Percentiles rank a stretch among this genome's conserved stretches.
Evolutionary conservation across 2,888 invertebrate species (phyloP).

Genomic region (Cataglyphis rosenhaueri): DNA sequence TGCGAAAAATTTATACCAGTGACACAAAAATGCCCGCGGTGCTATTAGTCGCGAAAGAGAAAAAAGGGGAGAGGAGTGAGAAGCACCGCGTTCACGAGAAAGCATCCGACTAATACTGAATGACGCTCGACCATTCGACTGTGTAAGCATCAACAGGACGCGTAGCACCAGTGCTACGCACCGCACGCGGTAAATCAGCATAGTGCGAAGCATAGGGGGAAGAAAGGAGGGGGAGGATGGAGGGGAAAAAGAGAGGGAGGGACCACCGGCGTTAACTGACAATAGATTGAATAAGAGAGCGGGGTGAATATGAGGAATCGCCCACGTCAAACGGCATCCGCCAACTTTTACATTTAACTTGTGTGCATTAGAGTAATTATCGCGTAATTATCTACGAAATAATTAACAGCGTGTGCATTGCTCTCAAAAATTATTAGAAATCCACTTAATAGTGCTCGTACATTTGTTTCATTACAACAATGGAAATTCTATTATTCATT

Average conservation of each 20-base stretch:
- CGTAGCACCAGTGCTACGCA: constrained; percentile 34
- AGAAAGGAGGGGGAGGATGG: neutral
- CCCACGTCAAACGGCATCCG: constrained; percentile 38
- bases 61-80: neutral
- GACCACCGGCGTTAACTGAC: constrained; percentile 43
- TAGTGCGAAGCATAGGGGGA: neutral
- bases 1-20: neutral
- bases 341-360: constrained; percentile 28
- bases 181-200: constrained; percentile 36
- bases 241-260: neutral
- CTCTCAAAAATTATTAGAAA: neutral
- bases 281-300: constrained; percentile 50
- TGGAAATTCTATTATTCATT: neutral
- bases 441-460: neutral
- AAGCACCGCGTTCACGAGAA: constrained; percentile 2
- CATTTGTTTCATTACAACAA: neutral
- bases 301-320: constrained; percentile 5
- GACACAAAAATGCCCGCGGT: neutral
- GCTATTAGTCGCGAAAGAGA: neutral
- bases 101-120: constrained; percentile 48
- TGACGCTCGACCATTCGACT: constrained; percentile 47
- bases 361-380: constrained; percentile 22
- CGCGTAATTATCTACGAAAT: constrained; percentile 32
- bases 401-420: neutral
- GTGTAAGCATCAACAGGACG: constrained; percentile 52